Percentiles rank a stretch among this genome's conserved stretches.
phyloP scores from a whole-genome alignment of 2,888 invertebrate genomes.

The Ormyrus thymus region DNA sequence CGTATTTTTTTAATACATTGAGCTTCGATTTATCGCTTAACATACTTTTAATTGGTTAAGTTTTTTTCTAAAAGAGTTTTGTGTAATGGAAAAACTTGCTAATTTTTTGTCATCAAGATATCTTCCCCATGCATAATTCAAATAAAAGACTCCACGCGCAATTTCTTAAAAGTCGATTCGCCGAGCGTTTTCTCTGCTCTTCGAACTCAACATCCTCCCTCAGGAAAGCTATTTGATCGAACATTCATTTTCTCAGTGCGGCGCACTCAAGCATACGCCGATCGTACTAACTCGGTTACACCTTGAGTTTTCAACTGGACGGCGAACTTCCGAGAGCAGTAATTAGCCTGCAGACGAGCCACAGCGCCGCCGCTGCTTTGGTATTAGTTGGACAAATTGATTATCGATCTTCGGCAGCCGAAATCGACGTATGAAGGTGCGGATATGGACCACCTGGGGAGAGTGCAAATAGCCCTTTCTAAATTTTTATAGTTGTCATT shows the following conservation, averaged over 20 bases:
- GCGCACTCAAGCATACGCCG: background rate
- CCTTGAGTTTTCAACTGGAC: background rate
- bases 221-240: too few relatives aligned
- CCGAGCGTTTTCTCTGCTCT: too few relatives aligned
- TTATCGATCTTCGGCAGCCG: background rate
- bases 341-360: too few relatives aligned
- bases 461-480: slow-evolving; percentile 17
- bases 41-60: background rate
- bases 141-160: too few relatives aligned
- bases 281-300: background rate
- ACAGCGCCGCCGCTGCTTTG: background rate
- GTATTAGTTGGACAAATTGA: background rate
- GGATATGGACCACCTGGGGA: background rate
- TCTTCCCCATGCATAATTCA: background rate
- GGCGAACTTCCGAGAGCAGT: background rate
- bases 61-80: background rate
- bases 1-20: background rate
- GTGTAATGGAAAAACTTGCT: background rate
- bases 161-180: too few relatives aligned
- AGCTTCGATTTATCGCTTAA: background rate
- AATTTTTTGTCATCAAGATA: background rate
- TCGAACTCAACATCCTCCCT: too few relatives aligned
- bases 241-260: too few relatives aligned
- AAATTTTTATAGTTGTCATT: background rate
- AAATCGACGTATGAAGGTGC: background rate